Evolutionary conservation across 2,888 invertebrate genomes (phyloP).

Genomic region (Globia sparganii): DNA sequence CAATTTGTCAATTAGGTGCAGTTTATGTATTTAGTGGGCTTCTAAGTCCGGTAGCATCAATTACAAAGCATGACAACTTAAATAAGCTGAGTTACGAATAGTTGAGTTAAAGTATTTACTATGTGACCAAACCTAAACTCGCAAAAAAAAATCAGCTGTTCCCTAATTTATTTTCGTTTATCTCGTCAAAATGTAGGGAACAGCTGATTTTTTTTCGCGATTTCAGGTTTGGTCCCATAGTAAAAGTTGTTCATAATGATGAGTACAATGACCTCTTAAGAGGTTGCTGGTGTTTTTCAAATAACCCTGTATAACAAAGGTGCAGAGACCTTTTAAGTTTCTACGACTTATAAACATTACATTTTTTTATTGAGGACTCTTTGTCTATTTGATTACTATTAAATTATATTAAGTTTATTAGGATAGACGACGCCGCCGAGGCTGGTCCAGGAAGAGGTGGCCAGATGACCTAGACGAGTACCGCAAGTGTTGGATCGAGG

Average conservation of each 20-base stretch:
- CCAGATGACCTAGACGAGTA: not conserved
- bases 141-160: no score
- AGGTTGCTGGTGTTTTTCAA: no score
- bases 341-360: not conserved
- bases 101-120: not conserved
- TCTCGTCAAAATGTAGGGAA: no score
- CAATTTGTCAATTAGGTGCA: slow-evolving; percentile 20
- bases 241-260: no score
- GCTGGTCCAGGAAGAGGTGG: not conserved
- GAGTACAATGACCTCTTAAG: no score
- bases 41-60: slow-evolving; percentile 27
- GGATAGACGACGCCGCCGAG: not conserved
- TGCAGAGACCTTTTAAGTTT: not conserved
- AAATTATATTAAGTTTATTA: not conserved
- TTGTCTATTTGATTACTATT: not conserved
- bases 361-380: not conserved
- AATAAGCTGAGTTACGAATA: not conserved
- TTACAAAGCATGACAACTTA: slow-evolving; percentile 12
- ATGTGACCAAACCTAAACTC: no score
- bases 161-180: no score
- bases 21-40: slow-evolving; percentile 21
- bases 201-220: no score
- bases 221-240: no score
- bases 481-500: not conserved
- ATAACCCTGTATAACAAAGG: no score